Conservation (phyloP, 2,113 vertebrate genomes). For the Istiophorus platypterus region DNA sequence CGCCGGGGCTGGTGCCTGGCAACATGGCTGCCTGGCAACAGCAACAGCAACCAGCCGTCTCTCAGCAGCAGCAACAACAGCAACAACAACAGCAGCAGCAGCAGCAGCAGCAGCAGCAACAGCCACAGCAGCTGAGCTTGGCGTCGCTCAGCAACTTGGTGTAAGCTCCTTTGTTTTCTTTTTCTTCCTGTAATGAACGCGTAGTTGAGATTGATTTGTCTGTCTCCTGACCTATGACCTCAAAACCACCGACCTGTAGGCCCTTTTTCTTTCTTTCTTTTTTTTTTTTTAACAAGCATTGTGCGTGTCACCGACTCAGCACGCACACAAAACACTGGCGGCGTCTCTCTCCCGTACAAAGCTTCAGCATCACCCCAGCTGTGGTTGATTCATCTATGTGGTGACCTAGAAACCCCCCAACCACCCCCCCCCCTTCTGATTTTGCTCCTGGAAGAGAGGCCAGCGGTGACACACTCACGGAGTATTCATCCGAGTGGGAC, state of each 20-base stretch:
- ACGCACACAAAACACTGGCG: conserved; percentile 16
- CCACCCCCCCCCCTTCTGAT: conserved; percentile 36
- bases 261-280: neutral
- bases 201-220: neutral
- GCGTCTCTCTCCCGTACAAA: conserved; percentile 12
- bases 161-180: conserved; percentile 81
- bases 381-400: conserved; percentile 66
- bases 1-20: conserved; percentile 91
- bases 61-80: conserved; percentile 82
- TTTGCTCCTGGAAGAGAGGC: conserved; percentile 52
- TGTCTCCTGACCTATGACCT: conserved; percentile 39
- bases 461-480: neutral
- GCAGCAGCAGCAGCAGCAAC: conserved; percentile 81
- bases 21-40: conserved; percentile 95
- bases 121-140: conserved; percentile 88
- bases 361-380: conserved; percentile 57
- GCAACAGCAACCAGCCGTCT: conserved; percentile 86
- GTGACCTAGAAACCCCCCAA: conserved; percentile 75
- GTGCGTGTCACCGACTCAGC: conserved; percentile 20
- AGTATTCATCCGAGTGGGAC: neutral
- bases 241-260: neutral
- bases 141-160: conserved; percentile 94
- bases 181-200: neutral
- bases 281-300: neutral
- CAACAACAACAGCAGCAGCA: conserved; percentile 85